phyloP scores from a whole-genome alignment of 1,140 invertebrate genomes.

The Dreissena rostriformis region DNA sequence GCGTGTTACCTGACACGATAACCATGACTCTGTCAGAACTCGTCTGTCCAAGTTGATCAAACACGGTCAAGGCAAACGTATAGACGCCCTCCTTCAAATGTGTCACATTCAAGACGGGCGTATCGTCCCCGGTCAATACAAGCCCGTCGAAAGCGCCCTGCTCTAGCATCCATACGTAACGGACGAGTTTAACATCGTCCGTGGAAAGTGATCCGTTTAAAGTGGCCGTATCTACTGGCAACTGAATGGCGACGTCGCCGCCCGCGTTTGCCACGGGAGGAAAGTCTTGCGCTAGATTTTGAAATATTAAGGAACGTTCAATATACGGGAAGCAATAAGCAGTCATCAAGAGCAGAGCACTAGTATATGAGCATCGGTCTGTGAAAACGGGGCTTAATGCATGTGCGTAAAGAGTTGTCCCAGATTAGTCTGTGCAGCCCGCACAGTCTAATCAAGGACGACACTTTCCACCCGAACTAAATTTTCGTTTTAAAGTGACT shows the following conservation, averaged over 20 bases:
- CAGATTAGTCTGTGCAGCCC: too few species aligned
- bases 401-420: too few species aligned
- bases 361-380: too few species aligned
- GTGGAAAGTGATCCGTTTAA: constrained; percentile 7
- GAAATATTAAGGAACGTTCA: too few species aligned
- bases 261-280: constrained; percentile 38
- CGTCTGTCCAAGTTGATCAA: constrained; percentile 26
- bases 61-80: constrained; percentile 14
- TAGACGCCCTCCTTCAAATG: constrained; percentile 6
- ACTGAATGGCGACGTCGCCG: not conserved
- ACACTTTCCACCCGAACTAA: too few species aligned
- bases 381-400: too few species aligned
- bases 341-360: too few species aligned
- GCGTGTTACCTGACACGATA: constrained; percentile 8
- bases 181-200: constrained; percentile 27
- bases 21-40: constrained; percentile 14
- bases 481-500: too few species aligned
- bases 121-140: not conserved
- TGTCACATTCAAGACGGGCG: not conserved
- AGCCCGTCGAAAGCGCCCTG: not conserved
- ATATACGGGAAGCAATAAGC: too few species aligned
- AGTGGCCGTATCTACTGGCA: not conserved
- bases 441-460: too few species aligned
- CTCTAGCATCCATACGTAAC: constrained; percentile 11
- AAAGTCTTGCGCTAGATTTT: constrained; percentile 1